Conservation (phyloP, 2,797 vertebrate genomes). For the Monodelphis domestica region DNA sequence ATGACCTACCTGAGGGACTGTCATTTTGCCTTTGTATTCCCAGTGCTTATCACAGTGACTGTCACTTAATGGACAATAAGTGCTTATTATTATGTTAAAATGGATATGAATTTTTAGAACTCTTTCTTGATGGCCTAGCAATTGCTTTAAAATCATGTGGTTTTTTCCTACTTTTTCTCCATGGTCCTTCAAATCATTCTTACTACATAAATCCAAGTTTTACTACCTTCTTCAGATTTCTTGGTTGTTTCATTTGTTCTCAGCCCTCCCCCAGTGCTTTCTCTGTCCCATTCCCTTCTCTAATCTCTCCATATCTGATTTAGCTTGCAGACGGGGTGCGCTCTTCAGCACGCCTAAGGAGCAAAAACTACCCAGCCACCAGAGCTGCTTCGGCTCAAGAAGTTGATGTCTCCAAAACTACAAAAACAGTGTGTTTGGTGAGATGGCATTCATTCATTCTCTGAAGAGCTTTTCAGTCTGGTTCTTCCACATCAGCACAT, state of each 20-base stretch:
- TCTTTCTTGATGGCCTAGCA: background rate
- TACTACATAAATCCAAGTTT: background rate
- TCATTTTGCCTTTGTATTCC: background rate
- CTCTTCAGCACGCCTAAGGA: constrained; percentile 81
- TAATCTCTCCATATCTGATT: constrained; percentile 39
- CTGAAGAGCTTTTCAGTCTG: accelerated
- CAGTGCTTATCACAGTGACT: background rate
- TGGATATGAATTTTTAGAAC: background rate
- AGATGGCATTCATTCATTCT: background rate
- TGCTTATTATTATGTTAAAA: background rate
- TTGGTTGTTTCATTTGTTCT: background rate
- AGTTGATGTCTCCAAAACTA: background rate
- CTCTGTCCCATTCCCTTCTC: background rate
- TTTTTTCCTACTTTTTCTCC: background rate
- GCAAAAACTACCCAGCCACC: constrained; percentile 71
- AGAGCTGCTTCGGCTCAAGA: constrained; percentile 60
- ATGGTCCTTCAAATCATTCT: background rate
- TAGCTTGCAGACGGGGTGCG: constrained; percentile 85
- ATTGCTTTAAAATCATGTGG: background rate
- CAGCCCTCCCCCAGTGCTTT: background rate
- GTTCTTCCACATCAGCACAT: accelerated
- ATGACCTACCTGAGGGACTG: background rate
- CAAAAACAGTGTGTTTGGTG: constrained; percentile 71
- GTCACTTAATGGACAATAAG: background rate
- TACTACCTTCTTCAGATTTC: background rate